Conservation (phyloP, 2,113 vertebrate genomes). For the Cyprinodon variegatus region DNA sequence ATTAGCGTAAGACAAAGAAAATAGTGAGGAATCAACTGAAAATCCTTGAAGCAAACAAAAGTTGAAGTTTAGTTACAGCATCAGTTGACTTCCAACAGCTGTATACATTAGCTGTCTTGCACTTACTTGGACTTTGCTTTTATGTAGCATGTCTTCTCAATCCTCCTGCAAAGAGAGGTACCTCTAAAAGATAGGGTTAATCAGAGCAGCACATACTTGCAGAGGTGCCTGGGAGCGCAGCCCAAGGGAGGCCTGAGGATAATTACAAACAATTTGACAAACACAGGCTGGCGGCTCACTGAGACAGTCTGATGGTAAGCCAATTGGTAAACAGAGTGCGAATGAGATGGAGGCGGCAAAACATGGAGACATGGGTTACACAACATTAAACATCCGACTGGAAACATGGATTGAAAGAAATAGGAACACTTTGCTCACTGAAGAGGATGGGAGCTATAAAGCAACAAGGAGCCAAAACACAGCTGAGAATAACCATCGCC, state of each 20-base stretch:
- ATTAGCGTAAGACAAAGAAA: background rate
- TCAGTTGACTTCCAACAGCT: slow-evolving; percentile 3
- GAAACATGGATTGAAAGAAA: slow-evolving; percentile 25
- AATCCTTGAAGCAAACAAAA: background rate
- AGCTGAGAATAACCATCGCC: background rate
- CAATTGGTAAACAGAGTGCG: slow-evolving; percentile 55
- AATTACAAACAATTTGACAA: slow-evolving; percentile 77
- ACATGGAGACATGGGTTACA: slow-evolving; percentile 45
- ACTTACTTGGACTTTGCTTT: slow-evolving; percentile 22
- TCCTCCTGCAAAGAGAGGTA: slow-evolving; percentile 1
- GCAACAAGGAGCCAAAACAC: slow-evolving; percentile 1
- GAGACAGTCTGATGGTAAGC: slow-evolving; percentile 52
- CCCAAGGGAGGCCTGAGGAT: slow-evolving; percentile 67
- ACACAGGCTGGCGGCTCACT: slow-evolving; percentile 47
- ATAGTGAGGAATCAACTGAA: background rate
- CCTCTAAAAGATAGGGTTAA: slow-evolving; percentile 38
- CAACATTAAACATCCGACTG: slow-evolving; percentile 25
- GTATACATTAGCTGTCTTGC: background rate
- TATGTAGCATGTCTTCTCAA: slow-evolving; percentile 7
- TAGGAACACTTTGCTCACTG: slow-evolving; percentile 34
- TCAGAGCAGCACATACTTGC: slow-evolving; percentile 43
- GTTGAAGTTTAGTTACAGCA: background rate
- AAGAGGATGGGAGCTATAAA: background rate
- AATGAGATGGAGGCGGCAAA: slow-evolving; percentile 32
- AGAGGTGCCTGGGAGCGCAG: slow-evolving; percentile 57